A percentile compares a stretch with the other conserved stretches of the same genome.
These are phyloP conservation scores for Salticus scenicus DNA, from an alignment of 2,888 invertebrate species.

Conservation along the genomic window DNA sequence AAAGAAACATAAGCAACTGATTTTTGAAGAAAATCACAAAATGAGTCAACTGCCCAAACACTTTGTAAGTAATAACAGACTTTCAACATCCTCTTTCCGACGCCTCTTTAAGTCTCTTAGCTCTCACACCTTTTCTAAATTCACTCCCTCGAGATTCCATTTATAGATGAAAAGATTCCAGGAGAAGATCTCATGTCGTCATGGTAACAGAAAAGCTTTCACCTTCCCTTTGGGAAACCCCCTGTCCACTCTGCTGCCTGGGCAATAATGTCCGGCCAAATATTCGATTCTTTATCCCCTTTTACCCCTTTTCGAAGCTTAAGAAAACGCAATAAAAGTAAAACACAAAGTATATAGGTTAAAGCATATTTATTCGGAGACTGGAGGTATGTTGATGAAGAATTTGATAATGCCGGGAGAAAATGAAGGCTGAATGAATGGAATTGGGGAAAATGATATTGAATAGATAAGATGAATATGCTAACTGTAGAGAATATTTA, in stretches of 20 bases:
- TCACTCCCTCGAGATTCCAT: constrained; percentile 6
- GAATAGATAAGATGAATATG: no score
- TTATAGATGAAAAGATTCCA: constrained; percentile 17
- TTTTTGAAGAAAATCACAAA: background rate
- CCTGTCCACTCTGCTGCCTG: constrained; percentile 5
- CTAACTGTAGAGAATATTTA: no score
- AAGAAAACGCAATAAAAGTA: background rate
- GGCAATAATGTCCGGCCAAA: constrained; percentile 14
- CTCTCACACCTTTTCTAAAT: constrained; percentile 16
- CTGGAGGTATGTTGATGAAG: no score
- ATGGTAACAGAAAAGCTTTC: constrained; percentile 10
- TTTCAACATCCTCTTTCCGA: background rate
- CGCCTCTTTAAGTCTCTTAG: background rate
- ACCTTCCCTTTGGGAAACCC: constrained; percentile 3
- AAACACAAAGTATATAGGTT: background rate
- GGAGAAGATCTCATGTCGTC: background rate
- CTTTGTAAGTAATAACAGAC: constrained; percentile 8
- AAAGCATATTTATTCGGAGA: background rate
- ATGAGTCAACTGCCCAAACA: background rate
- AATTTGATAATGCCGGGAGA: no score
- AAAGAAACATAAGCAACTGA: background rate
- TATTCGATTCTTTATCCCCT: constrained; percentile 13
- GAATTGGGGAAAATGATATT: no score
- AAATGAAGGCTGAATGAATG: no score
- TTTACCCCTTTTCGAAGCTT: background rate